Evolutionary conservation across 2,113 vertebrate genomes (phyloP).

Genomic region (Edolisoma coerulescens): DNA sequence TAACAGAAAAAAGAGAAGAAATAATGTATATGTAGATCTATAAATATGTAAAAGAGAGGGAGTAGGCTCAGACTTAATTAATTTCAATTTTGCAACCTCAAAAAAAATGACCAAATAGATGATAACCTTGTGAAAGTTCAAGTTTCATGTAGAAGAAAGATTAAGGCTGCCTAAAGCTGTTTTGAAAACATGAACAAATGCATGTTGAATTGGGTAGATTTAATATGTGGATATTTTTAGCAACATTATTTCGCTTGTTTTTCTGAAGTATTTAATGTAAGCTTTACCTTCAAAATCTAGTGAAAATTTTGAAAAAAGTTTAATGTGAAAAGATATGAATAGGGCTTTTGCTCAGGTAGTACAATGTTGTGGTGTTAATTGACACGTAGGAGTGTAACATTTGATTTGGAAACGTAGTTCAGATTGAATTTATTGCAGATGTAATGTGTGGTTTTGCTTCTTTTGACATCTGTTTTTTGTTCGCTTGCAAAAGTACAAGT

Average conservation of each 20-base stretch:
- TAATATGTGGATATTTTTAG: not conserved
- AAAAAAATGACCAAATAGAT: not conserved
- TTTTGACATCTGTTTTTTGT: not conserved
- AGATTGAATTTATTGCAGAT: not conserved
- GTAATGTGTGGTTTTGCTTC: not conserved
- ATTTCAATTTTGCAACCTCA: not conserved
- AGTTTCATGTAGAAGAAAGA: not conserved
- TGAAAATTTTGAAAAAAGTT: not conserved
- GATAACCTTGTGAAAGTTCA: not conserved
- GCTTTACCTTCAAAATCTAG: not conserved
- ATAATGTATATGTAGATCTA: not conserved
- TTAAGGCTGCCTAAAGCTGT: not conserved
- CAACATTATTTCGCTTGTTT: not conserved
- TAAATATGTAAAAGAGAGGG: not conserved
- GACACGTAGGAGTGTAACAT: not conserved
- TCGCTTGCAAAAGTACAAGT: not conserved
- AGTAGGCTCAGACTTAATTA: not conserved
- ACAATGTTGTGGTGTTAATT: not conserved
- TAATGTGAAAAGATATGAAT: not conserved
- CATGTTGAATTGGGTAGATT: not conserved
- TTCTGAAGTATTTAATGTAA: not conserved
- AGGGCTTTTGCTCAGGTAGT: not conserved
- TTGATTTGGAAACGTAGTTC: not conserved
- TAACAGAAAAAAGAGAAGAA: not conserved
- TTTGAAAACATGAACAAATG: not conserved